Base-by-base conservation (phyloP, 1,140 invertebrate genomes). In the Drosophila fuyamai region DNA sequence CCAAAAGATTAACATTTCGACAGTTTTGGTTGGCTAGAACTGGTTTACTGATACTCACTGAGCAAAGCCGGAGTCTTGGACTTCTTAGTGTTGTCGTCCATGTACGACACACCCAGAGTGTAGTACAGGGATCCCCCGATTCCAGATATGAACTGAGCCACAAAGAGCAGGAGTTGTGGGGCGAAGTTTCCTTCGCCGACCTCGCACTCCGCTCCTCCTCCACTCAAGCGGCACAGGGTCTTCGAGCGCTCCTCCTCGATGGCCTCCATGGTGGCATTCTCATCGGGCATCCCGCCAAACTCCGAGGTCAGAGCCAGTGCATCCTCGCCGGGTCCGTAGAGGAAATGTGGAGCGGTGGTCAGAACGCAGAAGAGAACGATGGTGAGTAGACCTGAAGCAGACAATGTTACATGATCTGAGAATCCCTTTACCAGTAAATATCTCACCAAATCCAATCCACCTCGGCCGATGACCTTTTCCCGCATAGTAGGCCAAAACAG, bases 281-380 rank as follows among this genome's bases (percentile, higher is more conserved):
- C 88, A 67, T 91, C 88, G 23, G 86, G 80, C 38, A 81, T 83
- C 0, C 92, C 90, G 0, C 94, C 94, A 68, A 95, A 95, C 78
- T 96, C 95, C 40, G 93, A 91, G 0, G 95, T 96, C 40, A 96
- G 86, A 27, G 94, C 85, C 12, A 96, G 82, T 0, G 95, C 95
- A 76, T 96, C 95, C 16, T 95, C 93, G 1, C 96, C 95, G 14
- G 95, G 94, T 0, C 96, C 96, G 73, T 96, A 97, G 4, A 97
- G 91, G 56, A 96, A 94, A 75, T 97, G 96, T 3, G 96, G 96
- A 1, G 95, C 75, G 47, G 95, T 95, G 55, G 95, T 95, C 56
- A 97, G 77, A 59, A 96, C 93, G 84, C 96, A 96, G 76, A 95
- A 96, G 0, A 95, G 47, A 0, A 95, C 95, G 7, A 96, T 95